These are phyloP conservation scores for Glyphotaelius pellucidus DNA, from an alignment of 2,888 invertebrate species.

Conservation along the genomic window DNA sequence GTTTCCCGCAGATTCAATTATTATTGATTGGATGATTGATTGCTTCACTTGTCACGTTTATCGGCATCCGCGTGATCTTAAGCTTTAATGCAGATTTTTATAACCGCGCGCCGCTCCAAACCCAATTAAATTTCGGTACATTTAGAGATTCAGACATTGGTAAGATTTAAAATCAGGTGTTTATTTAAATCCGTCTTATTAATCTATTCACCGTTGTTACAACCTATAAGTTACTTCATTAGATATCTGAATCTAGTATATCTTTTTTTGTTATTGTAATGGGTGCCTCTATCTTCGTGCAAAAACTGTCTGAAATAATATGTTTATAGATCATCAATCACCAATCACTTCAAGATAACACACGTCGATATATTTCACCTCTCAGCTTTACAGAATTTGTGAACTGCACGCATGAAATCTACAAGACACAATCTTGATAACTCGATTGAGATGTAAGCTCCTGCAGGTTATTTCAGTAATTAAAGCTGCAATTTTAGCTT, in stretches of 20 bases:
- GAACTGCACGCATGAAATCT: background rate
- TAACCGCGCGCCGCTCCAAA: background rate
- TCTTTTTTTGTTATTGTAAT: background rate
- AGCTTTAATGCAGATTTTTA: background rate
- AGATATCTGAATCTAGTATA: background rate
- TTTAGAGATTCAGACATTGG: too few relatives aligned
- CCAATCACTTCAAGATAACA: background rate
- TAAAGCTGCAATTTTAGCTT: background rate
- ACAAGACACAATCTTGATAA: background rate
- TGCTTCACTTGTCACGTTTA: background rate
- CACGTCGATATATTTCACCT: background rate
- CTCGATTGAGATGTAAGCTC: background rate
- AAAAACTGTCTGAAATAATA: background rate
- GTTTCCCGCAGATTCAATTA: conserved; percentile 23
- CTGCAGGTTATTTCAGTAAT: background rate
- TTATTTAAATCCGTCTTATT: background rate
- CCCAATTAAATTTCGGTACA: background rate
- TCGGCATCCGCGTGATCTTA: background rate
- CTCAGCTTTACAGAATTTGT: background rate
- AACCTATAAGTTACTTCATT: background rate
- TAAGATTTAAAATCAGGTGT: background rate
- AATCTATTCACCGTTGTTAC: background rate
- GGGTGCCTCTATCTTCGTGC: background rate
- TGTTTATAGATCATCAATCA: background rate
- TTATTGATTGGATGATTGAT: conserved; percentile 25